Conservation (phyloP, 2,797 vertebrate genomes). For the Sebastes minor region DNA sequence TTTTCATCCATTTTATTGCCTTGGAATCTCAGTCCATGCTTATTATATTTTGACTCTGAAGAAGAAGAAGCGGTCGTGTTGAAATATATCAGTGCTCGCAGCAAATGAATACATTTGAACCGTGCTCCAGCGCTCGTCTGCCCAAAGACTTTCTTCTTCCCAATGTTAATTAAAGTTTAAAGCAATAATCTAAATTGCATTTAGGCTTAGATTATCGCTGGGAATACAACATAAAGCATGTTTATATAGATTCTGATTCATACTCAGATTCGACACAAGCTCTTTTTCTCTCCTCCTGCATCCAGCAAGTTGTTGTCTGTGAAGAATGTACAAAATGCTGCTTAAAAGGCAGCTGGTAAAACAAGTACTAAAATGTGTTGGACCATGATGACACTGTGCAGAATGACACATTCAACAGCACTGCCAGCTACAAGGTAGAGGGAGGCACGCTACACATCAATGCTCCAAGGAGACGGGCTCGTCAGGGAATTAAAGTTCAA, state of each 20-base stretch:
- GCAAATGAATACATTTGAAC: constrained; percentile 35
- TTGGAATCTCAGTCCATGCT: constrained; percentile 1
- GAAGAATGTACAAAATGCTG: neutral
- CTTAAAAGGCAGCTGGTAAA: constrained; percentile 12
- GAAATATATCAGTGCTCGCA: constrained; percentile 19
- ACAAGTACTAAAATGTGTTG: constrained; percentile 9
- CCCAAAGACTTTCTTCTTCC: constrained; percentile 17
- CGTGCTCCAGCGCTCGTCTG: constrained; percentile 2
- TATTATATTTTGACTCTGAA: constrained; percentile 42
- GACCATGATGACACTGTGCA: neutral
- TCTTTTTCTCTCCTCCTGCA: neutral
- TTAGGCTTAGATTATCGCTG: constrained; percentile 11
- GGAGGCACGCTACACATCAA: neutral
- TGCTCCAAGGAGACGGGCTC: neutral
- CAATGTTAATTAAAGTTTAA: constrained; percentile 48
- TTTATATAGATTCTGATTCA: constrained; percentile 10
- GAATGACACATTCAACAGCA: constrained; percentile 4
- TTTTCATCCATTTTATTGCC: neutral
- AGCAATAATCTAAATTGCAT: constrained; percentile 26
- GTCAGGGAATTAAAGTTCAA: neutral
- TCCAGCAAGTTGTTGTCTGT: neutral
- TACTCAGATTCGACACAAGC: neutral
- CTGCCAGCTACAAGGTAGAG: neutral
- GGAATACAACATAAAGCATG: neutral
- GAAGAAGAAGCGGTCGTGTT: neutral